Conservation (phyloP, 2,113 vertebrate genomes). For the Mobula hypostoma region DNA sequence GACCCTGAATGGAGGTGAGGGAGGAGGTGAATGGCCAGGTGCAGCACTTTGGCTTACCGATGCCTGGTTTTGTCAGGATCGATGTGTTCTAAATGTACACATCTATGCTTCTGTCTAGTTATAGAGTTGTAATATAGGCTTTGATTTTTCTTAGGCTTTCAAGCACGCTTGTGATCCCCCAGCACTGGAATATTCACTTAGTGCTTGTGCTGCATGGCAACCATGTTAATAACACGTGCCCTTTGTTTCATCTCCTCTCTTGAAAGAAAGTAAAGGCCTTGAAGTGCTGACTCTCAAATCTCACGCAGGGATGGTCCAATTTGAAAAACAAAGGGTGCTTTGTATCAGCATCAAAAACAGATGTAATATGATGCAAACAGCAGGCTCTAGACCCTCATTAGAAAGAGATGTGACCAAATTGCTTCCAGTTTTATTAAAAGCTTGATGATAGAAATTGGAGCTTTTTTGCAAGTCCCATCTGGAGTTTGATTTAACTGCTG, state of each 20-base stretch:
- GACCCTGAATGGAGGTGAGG: too few species aligned
- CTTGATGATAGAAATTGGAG: background rate
- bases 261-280: background rate
- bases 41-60: too few species aligned
- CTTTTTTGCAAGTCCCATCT: background rate
- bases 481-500: background rate
- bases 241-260: constrained; percentile 10
- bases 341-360: background rate
- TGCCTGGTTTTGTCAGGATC: too few species aligned
- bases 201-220: background rate
- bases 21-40: too few species aligned
- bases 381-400: background rate
- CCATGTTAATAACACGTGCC: background rate
- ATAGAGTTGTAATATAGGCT: background rate
- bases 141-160: background rate
- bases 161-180: background rate
- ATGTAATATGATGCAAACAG: background rate
- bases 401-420: background rate
- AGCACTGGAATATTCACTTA: background rate
- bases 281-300: background rate
- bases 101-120: too few species aligned
- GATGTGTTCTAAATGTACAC: too few species aligned
- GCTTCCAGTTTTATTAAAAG: background rate
- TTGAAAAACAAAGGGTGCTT: constrained; percentile 17
- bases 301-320: background rate